phyloP scores from a whole-genome alignment of 2,797 vertebrate genomes.

The Meda fulgida region DNA sequence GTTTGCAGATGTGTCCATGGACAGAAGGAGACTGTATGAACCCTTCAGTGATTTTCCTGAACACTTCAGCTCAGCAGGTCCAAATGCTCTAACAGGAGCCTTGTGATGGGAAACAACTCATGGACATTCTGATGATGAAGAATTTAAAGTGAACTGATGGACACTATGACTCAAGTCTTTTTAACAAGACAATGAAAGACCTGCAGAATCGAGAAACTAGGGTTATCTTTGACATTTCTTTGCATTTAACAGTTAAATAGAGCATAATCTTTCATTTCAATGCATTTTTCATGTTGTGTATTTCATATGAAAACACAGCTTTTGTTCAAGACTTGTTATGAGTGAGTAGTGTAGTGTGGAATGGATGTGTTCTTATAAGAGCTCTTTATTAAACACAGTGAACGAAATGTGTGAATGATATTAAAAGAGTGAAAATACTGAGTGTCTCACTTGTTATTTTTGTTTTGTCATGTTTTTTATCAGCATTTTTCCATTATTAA shows the following conservation, averaged over 20 bases:
- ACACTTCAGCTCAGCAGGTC: constrained; percentile 55
- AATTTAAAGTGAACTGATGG: background rate
- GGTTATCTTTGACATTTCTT: background rate
- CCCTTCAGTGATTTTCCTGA: constrained; percentile 63
- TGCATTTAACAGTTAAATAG: background rate
- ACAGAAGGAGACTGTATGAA: constrained; percentile 55
- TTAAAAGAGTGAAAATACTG: background rate
- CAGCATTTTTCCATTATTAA: background rate
- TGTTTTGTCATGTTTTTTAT: too few relatives aligned
- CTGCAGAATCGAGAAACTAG: background rate
- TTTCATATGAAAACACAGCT: background rate
- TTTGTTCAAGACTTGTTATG: background rate
- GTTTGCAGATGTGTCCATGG: constrained; percentile 56
- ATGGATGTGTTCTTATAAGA: background rate
- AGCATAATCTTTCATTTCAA: background rate
- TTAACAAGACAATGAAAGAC: background rate
- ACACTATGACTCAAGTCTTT: background rate
- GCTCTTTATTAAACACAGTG: background rate
- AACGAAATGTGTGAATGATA: background rate
- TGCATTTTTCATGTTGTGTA: background rate
- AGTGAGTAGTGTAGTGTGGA: background rate
- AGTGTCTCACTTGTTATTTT: background rate
- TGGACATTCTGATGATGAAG: background rate
- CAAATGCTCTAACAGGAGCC: constrained; percentile 51
- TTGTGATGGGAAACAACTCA: background rate